Evolutionary conservation across 2,888 invertebrate genomes (phyloP).

Genomic region (Cephalotes varians): DNA sequence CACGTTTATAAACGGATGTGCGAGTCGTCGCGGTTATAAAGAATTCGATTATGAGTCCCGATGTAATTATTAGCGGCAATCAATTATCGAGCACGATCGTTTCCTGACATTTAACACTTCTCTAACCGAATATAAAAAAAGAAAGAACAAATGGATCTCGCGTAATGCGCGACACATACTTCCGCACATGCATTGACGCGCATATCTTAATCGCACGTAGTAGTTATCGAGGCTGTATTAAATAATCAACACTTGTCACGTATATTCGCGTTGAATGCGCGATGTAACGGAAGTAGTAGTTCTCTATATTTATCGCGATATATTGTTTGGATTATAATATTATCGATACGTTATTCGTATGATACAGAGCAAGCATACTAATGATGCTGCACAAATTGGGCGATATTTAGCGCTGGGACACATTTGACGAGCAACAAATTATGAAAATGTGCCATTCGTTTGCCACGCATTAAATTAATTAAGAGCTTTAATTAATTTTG

Average conservation of each 20-base stretch:
- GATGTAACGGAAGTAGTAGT: constrained; percentile 1
- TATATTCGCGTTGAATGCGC: neutral
- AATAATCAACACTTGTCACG: constrained; percentile 15
- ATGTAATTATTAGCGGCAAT: neutral
- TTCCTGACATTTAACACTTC: neutral
- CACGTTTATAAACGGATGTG: neutral
- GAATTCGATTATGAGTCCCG: constrained; percentile 6
- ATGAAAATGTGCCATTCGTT: constrained; percentile 38
- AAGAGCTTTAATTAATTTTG: constrained; percentile 44
- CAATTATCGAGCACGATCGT: constrained; percentile 27
- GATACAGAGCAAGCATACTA: neutral
- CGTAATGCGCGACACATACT: no score
- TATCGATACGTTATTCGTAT: constrained; percentile 11
- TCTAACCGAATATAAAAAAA: neutral
- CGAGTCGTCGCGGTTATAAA: neutral
- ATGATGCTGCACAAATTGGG: constrained; percentile 29
- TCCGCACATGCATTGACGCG: neutral
- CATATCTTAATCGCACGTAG: neutral
- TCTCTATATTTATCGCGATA: neutral
- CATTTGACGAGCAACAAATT: constrained; percentile 24
- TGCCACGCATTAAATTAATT: constrained; percentile 42
- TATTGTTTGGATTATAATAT: constrained; percentile 19
- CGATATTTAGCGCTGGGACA: constrained; percentile 1
- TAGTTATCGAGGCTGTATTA: constrained; percentile 6
- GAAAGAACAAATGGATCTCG: neutral